A percentile compares a stretch with the other conserved stretches of the same genome.
Evolutionary conservation across 2,797 vertebrate species (phyloP).

Genomic region (Labeo calbasu): DNA sequence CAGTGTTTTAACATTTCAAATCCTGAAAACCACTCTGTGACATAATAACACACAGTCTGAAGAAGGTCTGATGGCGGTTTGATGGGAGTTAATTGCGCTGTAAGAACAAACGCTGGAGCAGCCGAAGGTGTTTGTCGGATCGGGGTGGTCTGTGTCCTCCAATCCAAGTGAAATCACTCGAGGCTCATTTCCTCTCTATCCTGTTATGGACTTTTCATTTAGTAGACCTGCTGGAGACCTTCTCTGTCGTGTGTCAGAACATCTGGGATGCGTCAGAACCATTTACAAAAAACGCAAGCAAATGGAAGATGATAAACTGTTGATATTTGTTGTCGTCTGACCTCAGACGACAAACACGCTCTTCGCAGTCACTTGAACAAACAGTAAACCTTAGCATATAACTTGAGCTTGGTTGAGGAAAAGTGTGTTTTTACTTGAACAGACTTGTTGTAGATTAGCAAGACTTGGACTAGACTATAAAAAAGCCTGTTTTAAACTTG

Average conservation of each 20-base stretch:
- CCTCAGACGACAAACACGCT: not conserved
- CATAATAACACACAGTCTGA: not conserved
- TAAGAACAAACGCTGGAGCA: not conserved
- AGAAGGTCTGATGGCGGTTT: not conserved
- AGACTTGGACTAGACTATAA: not conserved
- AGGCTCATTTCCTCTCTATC: conserved; percentile 30
- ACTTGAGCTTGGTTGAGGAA: not conserved
- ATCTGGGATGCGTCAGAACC: conserved; percentile 32
- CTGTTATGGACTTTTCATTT: conserved; percentile 33
- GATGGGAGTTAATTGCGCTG: not conserved
- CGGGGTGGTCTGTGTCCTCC: conserved; percentile 22
- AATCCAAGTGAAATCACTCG: conserved; percentile 24
- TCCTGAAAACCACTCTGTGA: not conserved
- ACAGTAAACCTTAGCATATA: no score
- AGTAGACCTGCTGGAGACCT: conserved; percentile 34
- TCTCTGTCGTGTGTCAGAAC: conserved; percentile 41
- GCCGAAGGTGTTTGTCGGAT: not conserved
- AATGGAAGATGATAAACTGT: conserved; percentile 33
- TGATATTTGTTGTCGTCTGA: not conserved
- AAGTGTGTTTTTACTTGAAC: not conserved
- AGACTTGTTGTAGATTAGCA: not conserved
- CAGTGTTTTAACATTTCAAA: not conserved
- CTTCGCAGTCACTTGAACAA: not conserved
- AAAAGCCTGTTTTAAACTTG: no score
- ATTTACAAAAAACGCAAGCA: conserved; percentile 15